These are phyloP conservation scores for Mastacembelus armatus DNA, from an alignment of 2,797 vertebrate genomes.

Conservation along the genomic window DNA sequence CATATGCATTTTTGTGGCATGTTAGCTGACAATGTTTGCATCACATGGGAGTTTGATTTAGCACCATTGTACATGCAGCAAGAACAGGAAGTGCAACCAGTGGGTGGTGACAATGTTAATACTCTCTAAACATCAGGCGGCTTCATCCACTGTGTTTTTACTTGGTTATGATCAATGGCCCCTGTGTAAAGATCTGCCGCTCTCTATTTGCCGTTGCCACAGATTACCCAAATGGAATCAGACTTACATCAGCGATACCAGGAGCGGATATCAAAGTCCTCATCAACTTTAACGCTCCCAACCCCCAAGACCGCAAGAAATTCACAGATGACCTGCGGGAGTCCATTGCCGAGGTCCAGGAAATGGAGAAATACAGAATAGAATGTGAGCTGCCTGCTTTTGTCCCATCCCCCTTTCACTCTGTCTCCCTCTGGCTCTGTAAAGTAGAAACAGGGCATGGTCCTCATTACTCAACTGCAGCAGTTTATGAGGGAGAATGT, in stretches of 20 bases:
- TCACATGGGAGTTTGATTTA: slow-evolving; percentile 36
- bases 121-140: slow-evolving; percentile 41
- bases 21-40: slow-evolving; percentile 54
- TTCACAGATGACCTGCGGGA: slow-evolving; percentile 97
- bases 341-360: slow-evolving; percentile 97
- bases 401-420: slow-evolving; percentile 18
- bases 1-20: neutral
- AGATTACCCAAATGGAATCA: slow-evolving; percentile 98
- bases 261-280: slow-evolving; percentile 97
- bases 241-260: slow-evolving; percentile 95
- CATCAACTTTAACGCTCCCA: slow-evolving; percentile 98
- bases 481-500: slow-evolving; percentile 56
- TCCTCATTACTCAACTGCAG: slow-evolving; percentile 61
- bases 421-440: slow-evolving; percentile 33
- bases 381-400: slow-evolving; percentile 90
- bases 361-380: slow-evolving; percentile 99
- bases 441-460: slow-evolving; percentile 57
- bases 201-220: slow-evolving; percentile 42
- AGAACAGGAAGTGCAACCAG: slow-evolving; percentile 24
- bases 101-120: slow-evolving; percentile 55
- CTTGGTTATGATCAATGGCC: slow-evolving; percentile 44
- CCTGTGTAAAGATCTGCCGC: slow-evolving; percentile 44
- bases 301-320: slow-evolving; percentile 98
- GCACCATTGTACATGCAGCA: slow-evolving; percentile 23
- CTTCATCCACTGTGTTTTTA: slow-evolving; percentile 38